Evolutionary conservation across 1,140 invertebrate genomes (phyloP).

Genomic region (Zaprionus vittiger): DNA sequence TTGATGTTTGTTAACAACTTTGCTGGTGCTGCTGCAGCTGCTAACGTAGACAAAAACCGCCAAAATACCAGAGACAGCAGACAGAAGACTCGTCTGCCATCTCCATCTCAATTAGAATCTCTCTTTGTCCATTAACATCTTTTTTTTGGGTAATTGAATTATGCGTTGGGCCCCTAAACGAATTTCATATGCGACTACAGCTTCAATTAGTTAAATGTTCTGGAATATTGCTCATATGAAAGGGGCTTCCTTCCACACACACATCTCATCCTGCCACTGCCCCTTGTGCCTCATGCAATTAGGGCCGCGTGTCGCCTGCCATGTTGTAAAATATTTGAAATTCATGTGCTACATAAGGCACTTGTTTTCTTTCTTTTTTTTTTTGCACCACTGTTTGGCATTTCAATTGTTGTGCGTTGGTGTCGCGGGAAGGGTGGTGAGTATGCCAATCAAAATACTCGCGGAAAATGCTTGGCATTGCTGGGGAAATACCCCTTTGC

Average conservation of each 20-base stretch:
- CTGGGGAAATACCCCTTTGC: conserved; percentile 51
- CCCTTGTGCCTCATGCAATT: conserved; percentile 56
- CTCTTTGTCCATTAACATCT: conserved; percentile 39
- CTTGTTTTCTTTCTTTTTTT: conserved; percentile 31
- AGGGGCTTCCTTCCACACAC: not conserved
- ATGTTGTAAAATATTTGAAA: conserved; percentile 76
- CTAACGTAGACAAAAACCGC: conserved; percentile 20
- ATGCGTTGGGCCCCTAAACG: conserved; percentile 53
- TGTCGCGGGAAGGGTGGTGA: conserved; percentile 12
- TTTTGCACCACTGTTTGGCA: conserved; percentile 63
- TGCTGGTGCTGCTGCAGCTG: conserved; percentile 54
- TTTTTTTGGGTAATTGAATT: conserved; percentile 62
- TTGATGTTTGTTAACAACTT: conserved; percentile 80
- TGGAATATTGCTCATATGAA: conserved; percentile 74
- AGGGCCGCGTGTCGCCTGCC: conserved; percentile 70
- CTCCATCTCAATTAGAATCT: conserved; percentile 61
- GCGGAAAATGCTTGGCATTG: conserved; percentile 76
- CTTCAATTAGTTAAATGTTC: conserved; percentile 79
- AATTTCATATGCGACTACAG: conserved; percentile 19
- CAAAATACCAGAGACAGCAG: not conserved
- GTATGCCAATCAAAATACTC: conserved; percentile 79
- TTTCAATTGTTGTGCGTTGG: conserved; percentile 69
- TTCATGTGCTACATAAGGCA: conserved; percentile 71
- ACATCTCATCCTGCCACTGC: not conserved
- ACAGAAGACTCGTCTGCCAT: not conserved